Base-by-base conservation (phyloP, 2,888 invertebrate genomes). In the Chloroclysta siterata region DNA sequence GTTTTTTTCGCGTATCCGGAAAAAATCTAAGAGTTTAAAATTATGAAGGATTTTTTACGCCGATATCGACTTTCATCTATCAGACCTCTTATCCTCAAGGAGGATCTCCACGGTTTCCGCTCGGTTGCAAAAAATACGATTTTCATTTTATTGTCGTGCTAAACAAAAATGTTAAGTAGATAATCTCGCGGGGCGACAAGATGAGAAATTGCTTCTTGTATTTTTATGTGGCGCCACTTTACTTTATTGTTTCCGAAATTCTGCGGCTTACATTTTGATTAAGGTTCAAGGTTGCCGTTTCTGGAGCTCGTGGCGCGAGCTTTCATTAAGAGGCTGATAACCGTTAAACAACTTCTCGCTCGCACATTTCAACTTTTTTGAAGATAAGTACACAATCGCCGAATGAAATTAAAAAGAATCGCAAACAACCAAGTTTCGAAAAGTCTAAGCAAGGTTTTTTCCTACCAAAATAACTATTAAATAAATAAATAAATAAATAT, bases 131-230 rank as follows among this genome's bases (percentile, higher is more conserved):
- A 52, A 65, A 72, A 71, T 61, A 55, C 15, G 65, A 68, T 72
- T 72, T 74, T 72, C 60, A 66, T 72, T 76, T 75, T 70, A 72
- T 72, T 73, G 42, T 60, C 29, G 22, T 22, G 48, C 29, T 53
- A 61, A 60, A 63, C 50, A 63, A 69, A 72, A 73, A 75, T 72
- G 53, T 51, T 65, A 56, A 75, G 68, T 68, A 55, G 62, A 70
- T 74, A 67, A 71, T 71, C 55, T 65, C 63, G 66, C 65, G 58
- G 29, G 63, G 42, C 56, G 63, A 61, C 60, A 63, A 53, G 60
- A 47, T 68, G 53, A 65, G 61, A 71, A 59, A 68, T 66, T 44
- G 14, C 53, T 55, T 54, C 47, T 36, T 65, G 54, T 44, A 5
- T 46, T 54, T 68, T 68, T 57, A 67, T 56, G 50, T 33, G 60